Percentiles rank a stretch among this genome's conserved stretches.
phyloP scores from a whole-genome alignment of 1,140 invertebrate genomes.

The Subanguina moxae region DNA sequence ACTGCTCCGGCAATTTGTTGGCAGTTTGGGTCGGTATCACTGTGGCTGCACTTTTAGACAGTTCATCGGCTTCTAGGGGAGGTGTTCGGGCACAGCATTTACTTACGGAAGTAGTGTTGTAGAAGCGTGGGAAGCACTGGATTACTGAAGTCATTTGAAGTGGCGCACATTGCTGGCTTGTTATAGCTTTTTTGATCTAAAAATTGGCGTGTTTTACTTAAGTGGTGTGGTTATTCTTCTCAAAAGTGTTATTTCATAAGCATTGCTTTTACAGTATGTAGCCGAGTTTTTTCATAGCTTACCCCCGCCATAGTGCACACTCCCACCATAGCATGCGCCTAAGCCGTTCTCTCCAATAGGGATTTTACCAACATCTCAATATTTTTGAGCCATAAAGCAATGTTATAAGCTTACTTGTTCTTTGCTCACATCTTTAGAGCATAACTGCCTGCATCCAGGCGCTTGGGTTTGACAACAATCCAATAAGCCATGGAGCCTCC shows the following conservation, averaged over 20 bases:
- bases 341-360: too few relatives aligned
- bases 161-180: slow-evolving; percentile 19
- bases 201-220: too few relatives aligned
- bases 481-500: slow-evolving; percentile 2
- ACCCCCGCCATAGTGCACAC: too few relatives aligned
- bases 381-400: too few relatives aligned
- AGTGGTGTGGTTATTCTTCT: too few relatives aligned
- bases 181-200: slow-evolving; percentile 25
- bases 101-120: slow-evolving; percentile 28
- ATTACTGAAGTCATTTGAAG: slow-evolving; percentile 34
- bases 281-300: too few relatives aligned
- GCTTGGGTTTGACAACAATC: slow-evolving; percentile 27
- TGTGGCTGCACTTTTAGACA: slow-evolving; percentile 1
- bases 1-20: slow-evolving; percentile 22
- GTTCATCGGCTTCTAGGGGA: not conserved
- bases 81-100: slow-evolving; percentile 25
- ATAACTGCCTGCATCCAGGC: slow-evolving; percentile 17
- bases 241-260: too few relatives aligned
- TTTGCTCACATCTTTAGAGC: slow-evolving; percentile 21
- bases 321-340: too few relatives aligned
- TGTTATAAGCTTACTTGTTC: slow-evolving; percentile 19
- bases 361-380: too few relatives aligned
- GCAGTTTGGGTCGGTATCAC: not conserved
- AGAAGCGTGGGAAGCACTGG: slow-evolving; percentile 42
- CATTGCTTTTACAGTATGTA: too few relatives aligned